Evolutionary conservation across 2,888 invertebrate species (phyloP).

Genomic region (Thecocarcelia acutangulata): DNA sequence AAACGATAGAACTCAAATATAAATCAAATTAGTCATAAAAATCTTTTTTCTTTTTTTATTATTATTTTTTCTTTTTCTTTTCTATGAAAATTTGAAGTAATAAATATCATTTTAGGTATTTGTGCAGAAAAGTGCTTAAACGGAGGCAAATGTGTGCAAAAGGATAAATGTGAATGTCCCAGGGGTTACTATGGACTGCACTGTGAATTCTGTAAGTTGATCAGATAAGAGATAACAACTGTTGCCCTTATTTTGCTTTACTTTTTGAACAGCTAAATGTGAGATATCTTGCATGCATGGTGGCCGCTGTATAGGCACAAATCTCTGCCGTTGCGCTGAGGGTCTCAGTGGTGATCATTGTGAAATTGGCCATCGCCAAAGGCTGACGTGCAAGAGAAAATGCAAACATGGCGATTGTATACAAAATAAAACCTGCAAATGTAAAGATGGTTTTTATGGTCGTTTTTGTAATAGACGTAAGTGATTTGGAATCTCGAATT

Average conservation of each 20-base stretch:
- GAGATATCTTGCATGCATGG: conserved; percentile 95
- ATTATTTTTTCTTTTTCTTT: too few relatives aligned
- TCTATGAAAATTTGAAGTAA: too few relatives aligned
- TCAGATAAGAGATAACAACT: background rate
- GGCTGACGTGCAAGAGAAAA: conserved; percentile 87
- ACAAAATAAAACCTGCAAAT: conserved; percentile 87
- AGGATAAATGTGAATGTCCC: conserved; percentile 95
- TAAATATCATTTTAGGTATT: conserved; percentile 85
- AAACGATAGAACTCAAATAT: too few relatives aligned
- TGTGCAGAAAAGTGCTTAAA: conserved; percentile 95
- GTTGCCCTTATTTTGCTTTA: conserved; percentile 7
- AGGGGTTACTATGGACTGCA: conserved; percentile 94
- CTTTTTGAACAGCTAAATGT: conserved; percentile 87
- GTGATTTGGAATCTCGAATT: conserved; percentile 53
- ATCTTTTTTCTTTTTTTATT: background rate
- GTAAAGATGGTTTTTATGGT: conserved; percentile 92
- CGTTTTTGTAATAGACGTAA: conserved; percentile 90
- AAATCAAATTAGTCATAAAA: background rate
- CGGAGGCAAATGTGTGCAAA: conserved; percentile 96
- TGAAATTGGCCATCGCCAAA: conserved; percentile 90
- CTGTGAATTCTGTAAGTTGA: conserved; percentile 93
- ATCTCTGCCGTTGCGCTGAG: conserved; percentile 92
- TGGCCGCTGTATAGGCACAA: conserved; percentile 92
- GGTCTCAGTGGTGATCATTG: conserved; percentile 93
- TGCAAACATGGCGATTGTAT: conserved; percentile 91